Base-by-base conservation (phyloP, 30 jellyfish, hydroid and myxozoan genomes). In the Hydractinia echinata region DNA sequence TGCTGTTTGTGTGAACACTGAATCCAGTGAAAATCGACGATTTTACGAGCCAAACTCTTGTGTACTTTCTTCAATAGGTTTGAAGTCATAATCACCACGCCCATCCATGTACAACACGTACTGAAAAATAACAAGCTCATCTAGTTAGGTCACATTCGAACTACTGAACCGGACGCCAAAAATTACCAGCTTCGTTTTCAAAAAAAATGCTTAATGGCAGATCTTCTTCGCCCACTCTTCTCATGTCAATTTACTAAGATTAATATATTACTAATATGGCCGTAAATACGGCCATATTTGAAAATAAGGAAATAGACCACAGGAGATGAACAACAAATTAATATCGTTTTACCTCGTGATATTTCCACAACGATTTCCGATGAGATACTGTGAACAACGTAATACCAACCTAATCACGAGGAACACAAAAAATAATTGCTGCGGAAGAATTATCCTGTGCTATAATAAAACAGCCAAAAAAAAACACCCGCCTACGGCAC, bases 91-190 rank as follows among this genome's bases (percentile, higher is more conserved):
- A 6, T 94, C 86, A 5, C 98, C 98, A 61, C 95, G 78, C 10
- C 98, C 98, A 67, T 92, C 96, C 98, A 92, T 92, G 81, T 92
- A 92, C 48, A 92, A 83, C 13, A 87, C 98, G 61, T 83, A 92
- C 98, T 92, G n/a, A 82, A 55, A 83, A 53, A 84, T 4, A 10
- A 18, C 9, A 72, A 19, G 51, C 51, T 9, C 51, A 10, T 72
- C 11, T 21, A 72, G 16, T 21, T 54, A 11, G 69, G 18, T 16
- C 18, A 58, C 69, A 16, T 30, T 30, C 44, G 2, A 30, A 30
- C 44, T 30, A 0, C 44, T 30, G 44, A 30, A 30, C 44, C 44
- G 44, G 44, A 30, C 44, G 44, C 2, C 44, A 30, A 30, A 30
- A 30, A 30, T 30, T 30, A 30, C 44, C 44, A 30, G 44, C 44